Conservation (phyloP, 2,113 vertebrate species). For the Apaloderma vittatum region DNA sequence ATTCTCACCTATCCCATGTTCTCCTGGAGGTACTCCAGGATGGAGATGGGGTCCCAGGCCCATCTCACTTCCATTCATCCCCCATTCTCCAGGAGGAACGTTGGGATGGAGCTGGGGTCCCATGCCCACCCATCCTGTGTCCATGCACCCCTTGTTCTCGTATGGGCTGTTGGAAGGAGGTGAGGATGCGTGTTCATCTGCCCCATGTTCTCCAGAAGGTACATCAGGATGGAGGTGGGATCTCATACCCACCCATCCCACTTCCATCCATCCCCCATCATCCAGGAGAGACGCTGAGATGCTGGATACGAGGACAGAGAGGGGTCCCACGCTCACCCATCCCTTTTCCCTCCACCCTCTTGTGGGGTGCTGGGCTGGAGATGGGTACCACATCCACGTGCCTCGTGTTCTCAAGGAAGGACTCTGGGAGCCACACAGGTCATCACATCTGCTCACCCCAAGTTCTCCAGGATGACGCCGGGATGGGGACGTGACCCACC, state of each 20-base stretch:
- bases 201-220: neutral
- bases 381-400: fast-evolving
- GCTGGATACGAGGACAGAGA: neutral
- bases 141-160: too few relatives aligned
- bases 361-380: neutral
- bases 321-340: neutral
- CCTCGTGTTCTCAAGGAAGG: neutral
- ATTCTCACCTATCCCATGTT: fast-evolving
- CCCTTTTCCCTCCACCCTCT: neutral
- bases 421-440: neutral
- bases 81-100: too few relatives aligned
- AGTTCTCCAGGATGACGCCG: neutral
- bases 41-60: neutral
- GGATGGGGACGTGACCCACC: neutral
- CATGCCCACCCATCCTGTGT: too few relatives aligned
- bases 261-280: neutral
- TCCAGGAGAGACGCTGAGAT: neutral
- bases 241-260: neutral
- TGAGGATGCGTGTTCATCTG: neutral
- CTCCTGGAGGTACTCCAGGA: neutral
- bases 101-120: too few relatives aligned
- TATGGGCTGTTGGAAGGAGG: too few relatives aligned
- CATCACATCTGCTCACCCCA: neutral
- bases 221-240: neutral
- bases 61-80: neutral